phyloP scores from a whole-genome alignment of 2,113 vertebrate genomes.

The Microcebus murinus region DNA sequence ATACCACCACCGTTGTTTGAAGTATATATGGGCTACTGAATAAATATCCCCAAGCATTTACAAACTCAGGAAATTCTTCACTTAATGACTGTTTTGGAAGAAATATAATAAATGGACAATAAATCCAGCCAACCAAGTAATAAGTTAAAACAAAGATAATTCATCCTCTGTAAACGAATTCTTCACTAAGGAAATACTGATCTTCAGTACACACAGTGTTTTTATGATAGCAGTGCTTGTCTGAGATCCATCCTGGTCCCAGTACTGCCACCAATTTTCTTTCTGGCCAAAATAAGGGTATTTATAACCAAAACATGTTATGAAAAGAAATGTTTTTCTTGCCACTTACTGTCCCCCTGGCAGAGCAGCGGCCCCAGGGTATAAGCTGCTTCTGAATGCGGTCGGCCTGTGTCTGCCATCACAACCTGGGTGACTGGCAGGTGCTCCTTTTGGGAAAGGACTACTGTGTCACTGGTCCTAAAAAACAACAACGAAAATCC shows the following conservation, averaged over 20 bases:
- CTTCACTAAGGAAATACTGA: not conserved
- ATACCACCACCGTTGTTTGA: not conserved
- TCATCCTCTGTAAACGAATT: not conserved
- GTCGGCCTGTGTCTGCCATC: constrained; percentile 88
- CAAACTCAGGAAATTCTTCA: not conserved
- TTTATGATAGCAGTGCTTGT: not conserved
- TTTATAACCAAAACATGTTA: not conserved
- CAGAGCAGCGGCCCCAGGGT: constrained; percentile 92
- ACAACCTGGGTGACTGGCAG: constrained; percentile 90
- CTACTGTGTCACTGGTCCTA: constrained; percentile 91
- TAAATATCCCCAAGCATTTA: not conserved
- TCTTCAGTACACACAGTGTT: not conserved
- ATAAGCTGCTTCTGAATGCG: constrained; percentile 89
- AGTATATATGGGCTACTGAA: not conserved
- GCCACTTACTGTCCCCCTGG: constrained; percentile 92
- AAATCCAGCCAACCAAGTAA: not conserved
- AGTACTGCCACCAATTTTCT: not conserved
- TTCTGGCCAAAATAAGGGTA: not conserved
- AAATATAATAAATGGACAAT: not conserved
- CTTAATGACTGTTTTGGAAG: not conserved
- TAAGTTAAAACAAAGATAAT: not conserved
- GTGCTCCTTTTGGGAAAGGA: constrained; percentile 91
- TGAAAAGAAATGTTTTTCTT: not conserved
- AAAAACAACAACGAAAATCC: constrained; percentile 40
- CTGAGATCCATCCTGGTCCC: not conserved